These are phyloP conservation scores for Scrobipalpa costella DNA, from an alignment of 2,888 invertebrate genomes.

Conservation along the genomic window DNA sequence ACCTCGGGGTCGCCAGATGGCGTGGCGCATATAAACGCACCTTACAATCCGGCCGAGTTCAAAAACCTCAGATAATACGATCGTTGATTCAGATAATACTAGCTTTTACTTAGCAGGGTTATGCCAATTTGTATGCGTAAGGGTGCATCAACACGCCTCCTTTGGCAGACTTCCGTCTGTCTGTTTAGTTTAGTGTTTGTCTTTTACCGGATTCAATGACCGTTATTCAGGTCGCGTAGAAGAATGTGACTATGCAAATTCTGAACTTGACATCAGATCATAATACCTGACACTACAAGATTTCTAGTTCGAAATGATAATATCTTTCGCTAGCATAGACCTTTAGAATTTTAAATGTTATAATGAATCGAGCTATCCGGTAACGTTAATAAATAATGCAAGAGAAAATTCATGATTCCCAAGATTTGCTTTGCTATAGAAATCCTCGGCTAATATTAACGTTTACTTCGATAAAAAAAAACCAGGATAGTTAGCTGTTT, in stretches of 20 bases:
- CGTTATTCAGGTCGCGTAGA: conserved; percentile 58
- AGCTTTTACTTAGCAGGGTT: conserved; percentile 20
- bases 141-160: conserved; percentile 39
- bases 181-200: conserved; percentile 14
- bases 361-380: no score
- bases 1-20: conserved; percentile 19
- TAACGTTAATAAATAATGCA: no score
- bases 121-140: conserved; percentile 30
- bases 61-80: not conserved
- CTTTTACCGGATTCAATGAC: conserved; percentile 71
- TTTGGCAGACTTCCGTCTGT: conserved; percentile 61
- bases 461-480: no score
- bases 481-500: no score
- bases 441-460: no score
- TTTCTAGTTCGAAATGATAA: not conserved
- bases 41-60: conserved; percentile 16
- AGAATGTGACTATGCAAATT: conserved; percentile 29
- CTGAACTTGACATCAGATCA: conserved; percentile 27
- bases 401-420: no score
- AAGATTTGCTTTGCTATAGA: no score
- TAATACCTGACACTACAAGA: conserved; percentile 14
- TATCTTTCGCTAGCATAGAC: not conserved
- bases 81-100: not conserved
- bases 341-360: conserved; percentile 6
- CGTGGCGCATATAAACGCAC: conserved; percentile 25